phyloP scores from a whole-genome alignment of 2,888 invertebrate species.

The Ceraclea dissimilis region DNA sequence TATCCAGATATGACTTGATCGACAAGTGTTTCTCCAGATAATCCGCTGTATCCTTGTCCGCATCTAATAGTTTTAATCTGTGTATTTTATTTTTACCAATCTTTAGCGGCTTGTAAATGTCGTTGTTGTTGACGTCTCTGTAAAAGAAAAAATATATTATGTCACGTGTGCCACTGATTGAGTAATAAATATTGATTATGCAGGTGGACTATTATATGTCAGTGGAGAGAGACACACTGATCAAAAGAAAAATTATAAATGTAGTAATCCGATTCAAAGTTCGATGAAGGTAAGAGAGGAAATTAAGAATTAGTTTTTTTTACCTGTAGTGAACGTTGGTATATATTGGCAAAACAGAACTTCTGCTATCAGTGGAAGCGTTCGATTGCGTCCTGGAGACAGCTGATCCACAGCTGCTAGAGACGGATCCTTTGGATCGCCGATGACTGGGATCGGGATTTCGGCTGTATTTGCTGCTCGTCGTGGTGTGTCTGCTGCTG shows the following conservation, averaged over 20 bases:
- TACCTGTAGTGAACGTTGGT: slow-evolving; percentile 43
- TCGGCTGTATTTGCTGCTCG: slow-evolving; percentile 5
- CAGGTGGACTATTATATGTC: too few relatives aligned
- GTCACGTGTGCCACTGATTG: too few relatives aligned
- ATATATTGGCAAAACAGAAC: slow-evolving; percentile 34
- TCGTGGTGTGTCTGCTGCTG: background rate
- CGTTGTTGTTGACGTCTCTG: slow-evolving; percentile 43
- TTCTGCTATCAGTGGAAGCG: slow-evolving; percentile 10
- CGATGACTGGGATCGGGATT: background rate
- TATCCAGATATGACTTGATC: slow-evolving; percentile 48
- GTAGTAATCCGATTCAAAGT: background rate
- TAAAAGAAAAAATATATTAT: slow-evolving; percentile 4
- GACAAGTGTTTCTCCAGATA: slow-evolving; percentile 49
- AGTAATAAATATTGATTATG: too few relatives aligned
- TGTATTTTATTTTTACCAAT: slow-evolving; percentile 44
- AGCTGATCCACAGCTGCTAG: slow-evolving; percentile 17
- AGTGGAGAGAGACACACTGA: too few relatives aligned
- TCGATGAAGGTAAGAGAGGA: too few relatives aligned
- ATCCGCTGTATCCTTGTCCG: slow-evolving; percentile 34
- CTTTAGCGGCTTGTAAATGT: slow-evolving; percentile 46
- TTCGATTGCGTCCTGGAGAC: slow-evolving; percentile 17
- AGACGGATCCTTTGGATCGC: slow-evolving; percentile 14
- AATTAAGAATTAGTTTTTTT: too few relatives aligned
- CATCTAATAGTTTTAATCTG: slow-evolving; percentile 40
- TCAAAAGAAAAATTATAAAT: too few relatives aligned